phyloP scores from a whole-genome alignment of 2,113 vertebrate genomes.

The Sigmodon hispidus region DNA sequence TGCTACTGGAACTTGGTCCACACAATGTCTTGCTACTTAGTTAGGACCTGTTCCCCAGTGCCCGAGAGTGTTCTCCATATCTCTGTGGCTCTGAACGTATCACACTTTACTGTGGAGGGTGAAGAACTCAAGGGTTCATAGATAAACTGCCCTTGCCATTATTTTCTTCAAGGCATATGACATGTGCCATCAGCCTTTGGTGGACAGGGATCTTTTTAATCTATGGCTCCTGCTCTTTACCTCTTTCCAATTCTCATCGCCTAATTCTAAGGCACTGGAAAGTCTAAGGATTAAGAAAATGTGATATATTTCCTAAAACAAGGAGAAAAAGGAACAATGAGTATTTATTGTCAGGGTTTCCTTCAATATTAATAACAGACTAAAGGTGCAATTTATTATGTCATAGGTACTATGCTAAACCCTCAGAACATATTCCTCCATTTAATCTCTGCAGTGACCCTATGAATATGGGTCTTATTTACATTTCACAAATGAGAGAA shows the following conservation, averaged over 20 bases:
- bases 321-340: not conserved
- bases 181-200: not conserved
- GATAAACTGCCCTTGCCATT: too few species aligned
- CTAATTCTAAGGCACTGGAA: not conserved
- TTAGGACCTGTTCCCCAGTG: not conserved
- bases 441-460: not conserved
- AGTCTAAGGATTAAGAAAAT: not conserved
- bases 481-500: not conserved
- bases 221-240: not conserved
- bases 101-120: not conserved
- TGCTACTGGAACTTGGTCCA: not conserved
- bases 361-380: not conserved
- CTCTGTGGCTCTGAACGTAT: fast-evolving
- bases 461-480: not conserved
- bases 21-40: not conserved
- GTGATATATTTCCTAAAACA: not conserved
- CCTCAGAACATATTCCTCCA: not conserved
- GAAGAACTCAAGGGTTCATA: not conserved
- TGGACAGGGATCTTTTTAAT: not conserved
- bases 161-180: not conserved
- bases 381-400: not conserved
- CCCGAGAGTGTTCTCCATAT: not conserved
- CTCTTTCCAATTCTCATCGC: not conserved
- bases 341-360: not conserved
- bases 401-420: not conserved